Evolutionary conservation across 2,113 vertebrate species (phyloP).

Genomic region (Hylia prasina): DNA sequence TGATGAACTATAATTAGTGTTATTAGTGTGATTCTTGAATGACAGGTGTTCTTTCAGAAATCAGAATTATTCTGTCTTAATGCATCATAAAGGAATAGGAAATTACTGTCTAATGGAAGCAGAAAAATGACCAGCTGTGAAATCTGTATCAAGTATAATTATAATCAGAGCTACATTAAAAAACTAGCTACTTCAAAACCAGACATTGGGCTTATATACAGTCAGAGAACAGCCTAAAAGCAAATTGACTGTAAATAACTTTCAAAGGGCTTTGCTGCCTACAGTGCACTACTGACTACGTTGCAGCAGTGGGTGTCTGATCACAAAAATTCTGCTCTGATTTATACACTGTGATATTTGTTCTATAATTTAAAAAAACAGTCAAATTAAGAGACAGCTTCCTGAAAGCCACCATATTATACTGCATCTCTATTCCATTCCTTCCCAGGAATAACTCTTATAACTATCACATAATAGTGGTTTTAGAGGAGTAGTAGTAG

Average conservation of each 20-base stretch:
- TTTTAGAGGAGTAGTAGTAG: not conserved
- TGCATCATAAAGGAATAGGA: not conserved
- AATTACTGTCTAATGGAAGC: not conserved
- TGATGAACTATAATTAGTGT: not conserved
- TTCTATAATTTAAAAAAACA: not conserved
- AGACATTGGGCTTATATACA: not conserved
- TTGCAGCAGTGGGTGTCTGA: not conserved
- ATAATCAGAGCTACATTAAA: not conserved
- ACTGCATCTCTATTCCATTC: not conserved
- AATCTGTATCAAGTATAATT: not conserved
- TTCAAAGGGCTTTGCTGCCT: not conserved
- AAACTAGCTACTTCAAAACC: not conserved
- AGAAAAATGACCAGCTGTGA: not conserved
- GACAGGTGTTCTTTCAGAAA: constrained; percentile 24
- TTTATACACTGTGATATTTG: not conserved
- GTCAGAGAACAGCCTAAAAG: not conserved
- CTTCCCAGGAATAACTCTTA: not conserved
- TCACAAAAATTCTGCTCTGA: not conserved
- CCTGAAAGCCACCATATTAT: not conserved
- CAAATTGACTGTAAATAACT: not conserved
- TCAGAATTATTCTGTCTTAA: not conserved
- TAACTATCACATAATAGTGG: not conserved
- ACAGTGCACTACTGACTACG: not conserved
- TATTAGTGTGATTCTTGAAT: not conserved
- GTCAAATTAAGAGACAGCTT: not conserved